Conservation (phyloP, 2,888 invertebrate genomes). For the Coremacera marginata region DNA sequence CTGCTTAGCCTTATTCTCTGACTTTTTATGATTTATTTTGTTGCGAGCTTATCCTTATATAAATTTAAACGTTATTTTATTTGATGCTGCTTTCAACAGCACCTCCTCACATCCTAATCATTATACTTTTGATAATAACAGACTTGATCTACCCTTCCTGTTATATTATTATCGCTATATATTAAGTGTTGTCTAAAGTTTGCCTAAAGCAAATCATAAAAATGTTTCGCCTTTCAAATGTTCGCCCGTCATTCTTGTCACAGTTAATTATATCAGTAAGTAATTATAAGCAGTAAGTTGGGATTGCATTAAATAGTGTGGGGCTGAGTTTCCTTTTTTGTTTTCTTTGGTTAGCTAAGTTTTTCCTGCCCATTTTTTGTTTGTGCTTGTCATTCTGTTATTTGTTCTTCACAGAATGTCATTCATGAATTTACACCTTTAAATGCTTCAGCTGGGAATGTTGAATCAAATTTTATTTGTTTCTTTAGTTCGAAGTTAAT, state of each 20-base stretch:
- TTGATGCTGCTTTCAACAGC: not conserved
- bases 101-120: no score
- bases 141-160: no score
- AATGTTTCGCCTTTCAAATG: not conserved
- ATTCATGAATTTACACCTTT: not conserved
- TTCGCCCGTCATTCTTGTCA: not conserved
- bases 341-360: not conserved
- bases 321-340: not conserved
- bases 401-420: not conserved
- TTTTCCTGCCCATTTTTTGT: not conserved
- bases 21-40: not conserved
- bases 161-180: no score
- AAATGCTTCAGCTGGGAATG: not conserved
- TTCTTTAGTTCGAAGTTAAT: not conserved
- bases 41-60: not conserved
- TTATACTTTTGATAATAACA: no score
- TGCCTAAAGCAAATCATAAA: not conserved
- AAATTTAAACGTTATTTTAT: not conserved
- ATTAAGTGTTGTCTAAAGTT: no score
- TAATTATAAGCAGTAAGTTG: slow-evolving; percentile 45
- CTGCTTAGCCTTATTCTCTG: not conserved
- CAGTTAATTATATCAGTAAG: slow-evolving; percentile 34
- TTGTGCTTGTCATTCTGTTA: not conserved
- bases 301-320: slow-evolving; percentile 24
- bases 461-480: not conserved